Conservation (phyloP, 35 echinoderm and acorn worm genomes). For the Patiria miniata region DNA sequence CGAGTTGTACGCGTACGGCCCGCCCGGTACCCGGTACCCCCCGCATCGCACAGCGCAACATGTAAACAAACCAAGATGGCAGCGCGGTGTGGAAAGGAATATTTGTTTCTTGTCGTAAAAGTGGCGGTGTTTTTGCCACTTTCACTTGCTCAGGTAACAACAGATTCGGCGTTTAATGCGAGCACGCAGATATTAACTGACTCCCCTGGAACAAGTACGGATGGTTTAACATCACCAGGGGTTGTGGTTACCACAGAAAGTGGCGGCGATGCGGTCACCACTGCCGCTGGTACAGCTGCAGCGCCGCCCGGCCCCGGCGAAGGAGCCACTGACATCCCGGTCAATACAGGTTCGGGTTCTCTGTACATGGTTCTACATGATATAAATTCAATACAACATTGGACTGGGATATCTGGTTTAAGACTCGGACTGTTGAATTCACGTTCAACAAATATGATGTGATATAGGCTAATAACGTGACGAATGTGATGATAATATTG, state of each 20-base stretch:
- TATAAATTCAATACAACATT: too few species aligned
- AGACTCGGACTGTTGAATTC: too few species aligned
- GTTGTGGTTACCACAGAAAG: neutral
- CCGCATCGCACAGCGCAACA: too few species aligned
- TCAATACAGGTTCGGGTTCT: neutral
- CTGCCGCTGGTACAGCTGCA: neutral
- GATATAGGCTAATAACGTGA: too few species aligned
- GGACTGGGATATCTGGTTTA: neutral
- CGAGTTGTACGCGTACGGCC: too few species aligned
- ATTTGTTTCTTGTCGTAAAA: neutral
- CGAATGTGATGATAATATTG: too few species aligned
- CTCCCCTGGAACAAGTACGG: too few species aligned
- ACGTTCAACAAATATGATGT: too few species aligned
- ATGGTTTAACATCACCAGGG: too few species aligned
- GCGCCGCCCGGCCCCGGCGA: neutral
- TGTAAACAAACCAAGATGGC: conserved; percentile 24
- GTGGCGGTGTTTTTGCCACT: neutral
- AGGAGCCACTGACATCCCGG: neutral
- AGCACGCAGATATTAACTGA: neutral
- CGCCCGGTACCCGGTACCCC: neutral
- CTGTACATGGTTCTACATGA: too few species aligned
- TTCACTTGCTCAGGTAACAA: neutral
- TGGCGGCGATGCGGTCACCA: neutral
- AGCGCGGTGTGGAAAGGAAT: neutral
- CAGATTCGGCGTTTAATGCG: neutral